A percentile compares a stretch with the other conserved stretches of the same genome.
These are phyloP conservation scores for Chaunax sp. DNA, from an alignment of 2,797 vertebrate species.

Conservation along the genomic window DNA sequence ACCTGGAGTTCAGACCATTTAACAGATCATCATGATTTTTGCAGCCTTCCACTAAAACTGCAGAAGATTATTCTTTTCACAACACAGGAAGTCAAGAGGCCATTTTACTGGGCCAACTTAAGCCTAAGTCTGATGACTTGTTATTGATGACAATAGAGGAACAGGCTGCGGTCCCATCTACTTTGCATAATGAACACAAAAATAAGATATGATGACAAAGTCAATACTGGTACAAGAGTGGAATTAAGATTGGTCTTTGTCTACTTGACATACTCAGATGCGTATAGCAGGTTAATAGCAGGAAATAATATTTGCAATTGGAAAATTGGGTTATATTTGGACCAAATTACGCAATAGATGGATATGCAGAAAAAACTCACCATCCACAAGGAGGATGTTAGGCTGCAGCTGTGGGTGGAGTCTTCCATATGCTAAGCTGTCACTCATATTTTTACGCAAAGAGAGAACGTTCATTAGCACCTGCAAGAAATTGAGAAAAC, in stretches of 20 bases:
- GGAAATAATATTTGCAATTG: neutral
- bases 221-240: too few relatives aligned
- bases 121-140: too few relatives aligned
- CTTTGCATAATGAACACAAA: constrained; percentile 18
- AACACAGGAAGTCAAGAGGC: too few relatives aligned
- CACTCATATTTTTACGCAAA: constrained; percentile 93
- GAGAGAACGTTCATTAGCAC: constrained; percentile 95
- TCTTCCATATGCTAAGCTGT: constrained; percentile 92
- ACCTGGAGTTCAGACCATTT: too few relatives aligned
- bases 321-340: constrained; percentile 1
- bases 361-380: constrained; percentile 83
- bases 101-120: too few relatives aligned
- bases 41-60: too few relatives aligned
- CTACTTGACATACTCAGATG: neutral
- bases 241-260: neutral
- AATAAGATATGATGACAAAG: neutral
- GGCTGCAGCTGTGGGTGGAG: constrained; percentile 93
- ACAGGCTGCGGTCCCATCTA: neutral
- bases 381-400: constrained; percentile 91
- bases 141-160: too few relatives aligned
- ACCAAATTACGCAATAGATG: neutral
- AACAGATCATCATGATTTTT: too few relatives aligned
- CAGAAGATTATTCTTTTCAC: too few relatives aligned
- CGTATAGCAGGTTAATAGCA: constrained; percentile 5
- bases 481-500: constrained; percentile 70